phyloP scores from a whole-genome alignment of 92 coral and sea anemone species.

The Ricordea florida region DNA sequence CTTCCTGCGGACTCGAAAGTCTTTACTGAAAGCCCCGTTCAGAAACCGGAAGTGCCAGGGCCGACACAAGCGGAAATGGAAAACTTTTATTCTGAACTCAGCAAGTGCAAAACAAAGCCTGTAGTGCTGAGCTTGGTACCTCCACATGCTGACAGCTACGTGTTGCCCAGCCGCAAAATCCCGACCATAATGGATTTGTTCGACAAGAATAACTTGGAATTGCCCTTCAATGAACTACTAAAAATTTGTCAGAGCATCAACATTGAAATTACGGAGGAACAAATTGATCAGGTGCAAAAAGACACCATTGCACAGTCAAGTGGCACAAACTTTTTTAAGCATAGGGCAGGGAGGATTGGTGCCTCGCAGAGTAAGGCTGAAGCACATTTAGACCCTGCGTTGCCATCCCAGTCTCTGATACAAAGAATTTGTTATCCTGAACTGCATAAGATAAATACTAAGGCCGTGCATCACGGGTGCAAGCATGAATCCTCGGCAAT shows the following conservation, averaged over 20 bases:
- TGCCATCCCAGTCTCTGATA: conserved; percentile 43
- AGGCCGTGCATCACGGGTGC: too few species aligned
- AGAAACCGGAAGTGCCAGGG: too few species aligned
- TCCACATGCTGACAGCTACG: conserved; percentile 17
- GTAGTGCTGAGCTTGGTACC: conserved; percentile 50
- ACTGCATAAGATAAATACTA: too few species aligned
- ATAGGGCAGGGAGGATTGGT: conserved; percentile 57
- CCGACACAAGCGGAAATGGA: too few species aligned
- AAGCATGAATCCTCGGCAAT: too few species aligned
- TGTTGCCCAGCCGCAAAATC: conserved; percentile 33
- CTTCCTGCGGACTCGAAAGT: too few species aligned
- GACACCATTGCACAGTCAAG: conserved; percentile 25
- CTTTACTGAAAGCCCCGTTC: too few species aligned
- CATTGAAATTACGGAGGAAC: too few species aligned
- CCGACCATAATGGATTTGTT: conserved; percentile 16
- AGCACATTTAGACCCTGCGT: conserved; percentile 24
- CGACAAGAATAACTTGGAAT: conserved; percentile 28
- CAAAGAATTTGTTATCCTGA: conserved; percentile 48
- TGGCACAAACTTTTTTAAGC: conserved; percentile 39
- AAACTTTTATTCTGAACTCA: too few species aligned
- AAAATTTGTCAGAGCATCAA: not conserved
- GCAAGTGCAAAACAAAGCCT: conserved; percentile 53
- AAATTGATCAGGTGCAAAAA: too few species aligned
- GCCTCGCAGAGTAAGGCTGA: conserved; percentile 54
- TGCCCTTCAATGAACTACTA: conserved; percentile 28